phyloP scores from a whole-genome alignment of 2,888 invertebrate species.

The Bruchidius siliquastri region DNA sequence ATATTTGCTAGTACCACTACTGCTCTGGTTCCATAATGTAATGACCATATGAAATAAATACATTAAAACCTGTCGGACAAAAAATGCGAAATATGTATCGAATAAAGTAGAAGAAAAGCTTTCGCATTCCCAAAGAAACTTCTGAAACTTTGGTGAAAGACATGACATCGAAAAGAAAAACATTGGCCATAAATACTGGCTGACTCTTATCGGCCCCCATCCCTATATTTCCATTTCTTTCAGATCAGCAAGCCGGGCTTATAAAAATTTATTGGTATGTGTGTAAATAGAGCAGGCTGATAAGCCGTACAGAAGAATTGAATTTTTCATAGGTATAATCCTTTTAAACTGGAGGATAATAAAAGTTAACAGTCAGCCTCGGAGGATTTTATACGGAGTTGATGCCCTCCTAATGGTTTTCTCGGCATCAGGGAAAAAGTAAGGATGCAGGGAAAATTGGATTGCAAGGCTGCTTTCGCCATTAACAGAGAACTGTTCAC shows the following conservation, averaged over 20 bases:
- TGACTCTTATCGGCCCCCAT: background rate
- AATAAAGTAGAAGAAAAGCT: background rate
- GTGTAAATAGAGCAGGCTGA: background rate
- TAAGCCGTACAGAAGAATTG: conserved; percentile 1
- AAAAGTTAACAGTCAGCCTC: conserved; percentile 2
- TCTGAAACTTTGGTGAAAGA: background rate
- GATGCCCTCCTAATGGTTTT: background rate
- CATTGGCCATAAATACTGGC: background rate
- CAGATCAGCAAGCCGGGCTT: conserved; percentile 1
- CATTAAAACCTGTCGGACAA: background rate
- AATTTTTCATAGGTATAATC: background rate
- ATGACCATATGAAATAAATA: background rate
- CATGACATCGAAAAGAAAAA: background rate
- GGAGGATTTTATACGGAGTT: background rate
- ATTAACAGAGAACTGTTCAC: background rate
- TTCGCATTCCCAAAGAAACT: background rate
- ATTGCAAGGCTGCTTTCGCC: background rate
- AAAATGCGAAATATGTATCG: background rate
- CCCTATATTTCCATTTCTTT: conserved; percentile 1
- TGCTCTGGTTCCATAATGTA: background rate
- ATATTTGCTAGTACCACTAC: no score
- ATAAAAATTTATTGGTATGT: conserved; percentile 3
- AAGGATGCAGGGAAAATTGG: background rate
- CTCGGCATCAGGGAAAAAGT: background rate
- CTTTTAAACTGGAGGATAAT: conserved; percentile 1